Percentiles rank a stretch among this genome's conserved stretches.
These are phyloP conservation scores for Grantiella picta DNA, from an alignment of 2,113 vertebrate genomes.

Conservation along the genomic window DNA sequence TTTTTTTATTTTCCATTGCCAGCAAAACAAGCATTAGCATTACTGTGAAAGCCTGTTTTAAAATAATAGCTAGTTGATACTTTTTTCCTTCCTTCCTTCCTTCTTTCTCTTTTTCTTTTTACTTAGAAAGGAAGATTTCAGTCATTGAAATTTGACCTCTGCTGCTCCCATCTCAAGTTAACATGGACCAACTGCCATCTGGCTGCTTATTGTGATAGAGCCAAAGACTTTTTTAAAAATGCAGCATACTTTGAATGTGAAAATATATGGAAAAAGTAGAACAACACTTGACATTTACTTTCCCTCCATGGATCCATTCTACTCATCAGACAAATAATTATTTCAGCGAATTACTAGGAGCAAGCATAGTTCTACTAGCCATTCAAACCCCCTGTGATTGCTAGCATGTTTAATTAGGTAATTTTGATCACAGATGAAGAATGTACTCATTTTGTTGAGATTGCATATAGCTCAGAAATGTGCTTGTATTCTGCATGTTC, in stretches of 20 bases:
- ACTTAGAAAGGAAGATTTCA: not conserved
- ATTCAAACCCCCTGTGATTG: not conserved
- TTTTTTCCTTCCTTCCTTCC: too few species aligned
- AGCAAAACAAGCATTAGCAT: not conserved
- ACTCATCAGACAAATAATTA: not conserved
- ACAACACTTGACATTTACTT: not conserved
- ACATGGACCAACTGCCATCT: not conserved
- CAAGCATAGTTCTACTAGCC: not conserved
- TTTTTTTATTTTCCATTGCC: not conserved
- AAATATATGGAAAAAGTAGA: not conserved
- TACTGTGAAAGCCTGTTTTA: not conserved
- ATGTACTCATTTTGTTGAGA: not conserved
- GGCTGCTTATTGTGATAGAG: not conserved
- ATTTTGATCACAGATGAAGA: not conserved
- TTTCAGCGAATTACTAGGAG: not conserved
- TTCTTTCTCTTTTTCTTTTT: not conserved
- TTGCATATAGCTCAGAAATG: not conserved
- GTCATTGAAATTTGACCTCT: not conserved
- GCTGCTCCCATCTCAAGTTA: not conserved
- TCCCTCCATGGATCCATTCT: not conserved
- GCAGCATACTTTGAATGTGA: not conserved
- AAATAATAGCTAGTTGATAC: not conserved
- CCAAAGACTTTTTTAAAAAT: not conserved
- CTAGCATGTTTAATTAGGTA: not conserved
- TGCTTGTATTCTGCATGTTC: not conserved